Evolutionary conservation across 1,140 invertebrate species (phyloP).

Genomic region (Drosophila willistoni): DNA sequence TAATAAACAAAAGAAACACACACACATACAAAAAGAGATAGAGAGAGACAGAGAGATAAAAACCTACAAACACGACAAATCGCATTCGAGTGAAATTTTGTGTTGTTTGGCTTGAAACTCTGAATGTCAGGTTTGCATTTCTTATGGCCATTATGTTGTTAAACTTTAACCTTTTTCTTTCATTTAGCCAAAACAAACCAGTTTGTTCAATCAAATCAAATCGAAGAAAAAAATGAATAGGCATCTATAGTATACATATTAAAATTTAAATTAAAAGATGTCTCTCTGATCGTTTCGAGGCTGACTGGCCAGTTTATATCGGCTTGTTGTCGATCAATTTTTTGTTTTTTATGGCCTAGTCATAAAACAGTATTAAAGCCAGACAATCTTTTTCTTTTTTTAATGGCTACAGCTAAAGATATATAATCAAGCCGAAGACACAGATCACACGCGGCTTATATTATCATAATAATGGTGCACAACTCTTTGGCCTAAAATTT

Average conservation of each 20-base stretch:
- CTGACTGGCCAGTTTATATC: conserved; percentile 61
- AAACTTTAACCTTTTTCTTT: conserved; percentile 64
- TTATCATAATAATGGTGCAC: not conserved
- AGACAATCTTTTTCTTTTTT: conserved; percentile 44
- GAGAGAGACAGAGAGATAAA: conserved; percentile 42
- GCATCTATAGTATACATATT: conserved; percentile 26
- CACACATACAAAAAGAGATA: conserved; percentile 47
- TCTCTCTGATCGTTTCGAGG: conserved; percentile 51
- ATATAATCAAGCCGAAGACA: conserved; percentile 36
- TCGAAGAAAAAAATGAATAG: conserved; percentile 17
- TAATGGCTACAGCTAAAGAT: conserved; percentile 50
- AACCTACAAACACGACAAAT: conserved; percentile 67
- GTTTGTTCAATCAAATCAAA: conserved; percentile 46
- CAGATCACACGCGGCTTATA: not conserved
- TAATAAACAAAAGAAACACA: conserved; percentile 36
- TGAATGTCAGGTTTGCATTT: conserved; percentile 39
- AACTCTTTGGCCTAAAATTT: no score
- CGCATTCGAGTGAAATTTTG: conserved; percentile 48
- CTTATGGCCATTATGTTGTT: conserved; percentile 30
- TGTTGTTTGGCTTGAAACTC: conserved; percentile 47
- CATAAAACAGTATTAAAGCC: conserved; percentile 60
- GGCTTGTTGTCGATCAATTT: conserved; percentile 38
- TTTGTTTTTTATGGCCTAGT: conserved; percentile 65
- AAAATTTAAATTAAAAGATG: conserved; percentile 64
- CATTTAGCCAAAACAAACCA: conserved; percentile 37